These are phyloP conservation scores for human DNA, from an alignment of 2,113 vertebrate genomes.

Conservation along the genomic window DNA sequence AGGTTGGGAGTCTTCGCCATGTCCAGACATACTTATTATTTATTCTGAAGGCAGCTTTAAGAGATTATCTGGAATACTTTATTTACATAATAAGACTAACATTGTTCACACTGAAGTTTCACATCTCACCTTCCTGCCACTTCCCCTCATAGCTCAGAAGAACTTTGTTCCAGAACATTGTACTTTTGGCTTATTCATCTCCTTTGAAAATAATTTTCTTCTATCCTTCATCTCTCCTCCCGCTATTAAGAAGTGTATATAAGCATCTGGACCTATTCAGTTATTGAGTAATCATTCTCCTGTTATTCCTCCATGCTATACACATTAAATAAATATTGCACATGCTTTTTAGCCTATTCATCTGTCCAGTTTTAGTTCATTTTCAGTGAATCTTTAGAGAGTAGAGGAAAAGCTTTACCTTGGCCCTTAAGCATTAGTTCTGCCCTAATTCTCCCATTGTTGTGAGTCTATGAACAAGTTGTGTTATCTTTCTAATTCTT, in stretches of 20 bases:
- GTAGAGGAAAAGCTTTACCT: not conserved
- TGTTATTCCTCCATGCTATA: not conserved
- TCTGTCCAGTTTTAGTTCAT: not conserved
- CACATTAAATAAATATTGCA: not conserved
- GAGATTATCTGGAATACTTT: not conserved
- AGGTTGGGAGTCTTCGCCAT: not conserved
- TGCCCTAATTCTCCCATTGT: not conserved
- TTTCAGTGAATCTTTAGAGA: not conserved
- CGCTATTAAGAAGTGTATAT: not conserved
- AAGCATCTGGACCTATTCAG: not conserved
- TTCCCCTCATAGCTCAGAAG: not conserved
- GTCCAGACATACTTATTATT: not conserved
- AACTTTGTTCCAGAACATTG: not conserved
- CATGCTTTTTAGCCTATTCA: not conserved
- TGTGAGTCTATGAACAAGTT: not conserved
- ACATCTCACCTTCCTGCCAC: not conserved
- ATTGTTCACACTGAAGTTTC: not conserved
- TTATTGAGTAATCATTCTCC: not conserved
- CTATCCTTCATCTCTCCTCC: not conserved
- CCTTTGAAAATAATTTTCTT: not conserved
- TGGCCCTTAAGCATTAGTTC: not conserved
- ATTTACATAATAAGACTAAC: not conserved
- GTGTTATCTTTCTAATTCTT: not conserved
- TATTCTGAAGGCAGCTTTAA: not conserved
- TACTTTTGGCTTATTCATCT: not conserved